Percentiles rank a stretch among this genome's conserved stretches.
Conservation (phyloP, 2,888 invertebrate species). For the Drosophila hawaiiensis region DNA sequence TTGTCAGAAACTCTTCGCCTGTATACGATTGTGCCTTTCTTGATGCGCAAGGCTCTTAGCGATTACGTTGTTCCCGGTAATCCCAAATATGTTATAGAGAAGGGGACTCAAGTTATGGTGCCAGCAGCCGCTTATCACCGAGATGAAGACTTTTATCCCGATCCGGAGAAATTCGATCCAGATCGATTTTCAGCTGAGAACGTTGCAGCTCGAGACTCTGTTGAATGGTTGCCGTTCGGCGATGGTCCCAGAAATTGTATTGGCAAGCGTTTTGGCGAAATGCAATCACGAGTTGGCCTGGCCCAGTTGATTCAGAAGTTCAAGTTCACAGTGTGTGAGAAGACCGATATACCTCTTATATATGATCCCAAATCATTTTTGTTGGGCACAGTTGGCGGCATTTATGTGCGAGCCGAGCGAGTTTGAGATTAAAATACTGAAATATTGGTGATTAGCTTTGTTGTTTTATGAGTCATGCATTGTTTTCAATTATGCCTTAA, state of each 20-base stretch:
- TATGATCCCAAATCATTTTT: conserved; percentile 55
- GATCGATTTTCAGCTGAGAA: conserved; percentile 87
- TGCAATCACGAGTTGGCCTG: conserved; percentile 80
- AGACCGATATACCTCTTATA: conserved; percentile 69
- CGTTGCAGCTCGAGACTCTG: conserved; percentile 86
- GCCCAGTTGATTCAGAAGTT: conserved; percentile 74
- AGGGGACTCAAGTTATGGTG: conserved; percentile 72
- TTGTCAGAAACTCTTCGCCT: conserved; percentile 86
- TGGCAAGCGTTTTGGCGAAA: conserved; percentile 82
- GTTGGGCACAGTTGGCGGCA: conserved; percentile 56
- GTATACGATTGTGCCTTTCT: conserved; percentile 86
- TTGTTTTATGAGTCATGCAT: too few species aligned
- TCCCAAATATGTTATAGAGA: conserved; percentile 86
- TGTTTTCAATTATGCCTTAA: too few species aligned
- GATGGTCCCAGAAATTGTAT: conserved; percentile 83
- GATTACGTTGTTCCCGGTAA: conserved; percentile 86
- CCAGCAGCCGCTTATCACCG: conserved; percentile 86
- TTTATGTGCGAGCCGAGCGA: conserved; percentile 27
- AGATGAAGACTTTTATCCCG: conserved; percentile 85
- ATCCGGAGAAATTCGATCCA: conserved; percentile 88
- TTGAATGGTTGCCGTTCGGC: conserved; percentile 83
- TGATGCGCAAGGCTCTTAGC: conserved; percentile 86
- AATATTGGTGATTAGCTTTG: neutral
- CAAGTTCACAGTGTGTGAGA: conserved; percentile 64
- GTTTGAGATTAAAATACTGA: conserved; percentile 2